Percentiles rank a stretch among this genome's conserved stretches.
These are phyloP conservation scores for Oxyruncus cristatus DNA, from an alignment of 2,113 vertebrate species.

Conservation along the genomic window DNA sequence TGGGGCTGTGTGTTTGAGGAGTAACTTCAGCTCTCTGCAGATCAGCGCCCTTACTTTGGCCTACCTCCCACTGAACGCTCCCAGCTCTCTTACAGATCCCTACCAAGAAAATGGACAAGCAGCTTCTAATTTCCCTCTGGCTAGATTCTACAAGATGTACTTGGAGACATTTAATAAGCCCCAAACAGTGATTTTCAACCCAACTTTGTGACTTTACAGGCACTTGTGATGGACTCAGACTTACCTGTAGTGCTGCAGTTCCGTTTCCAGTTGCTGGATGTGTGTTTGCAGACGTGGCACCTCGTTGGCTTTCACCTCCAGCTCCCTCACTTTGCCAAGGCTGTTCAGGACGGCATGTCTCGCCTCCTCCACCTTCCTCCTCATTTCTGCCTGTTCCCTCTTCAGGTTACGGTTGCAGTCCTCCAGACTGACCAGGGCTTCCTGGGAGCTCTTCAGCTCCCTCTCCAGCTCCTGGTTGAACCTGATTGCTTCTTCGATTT, in stretches of 20 bases:
- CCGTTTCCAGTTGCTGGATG: slow-evolving; percentile 81
- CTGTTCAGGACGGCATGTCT: slow-evolving; percentile 79
- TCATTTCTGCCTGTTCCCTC: slow-evolving; percentile 84
- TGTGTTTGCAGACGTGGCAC: slow-evolving; percentile 80
- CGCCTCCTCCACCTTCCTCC: slow-evolving; percentile 87
- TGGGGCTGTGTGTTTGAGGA: not conserved
- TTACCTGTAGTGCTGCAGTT: slow-evolving; percentile 87
- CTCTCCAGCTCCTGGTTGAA: slow-evolving; percentile 81
- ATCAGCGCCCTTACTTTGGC: not conserved
- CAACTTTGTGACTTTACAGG: not conserved
- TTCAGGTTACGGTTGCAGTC: slow-evolving; percentile 81
- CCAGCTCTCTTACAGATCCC: not conserved
- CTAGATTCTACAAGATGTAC: not conserved
- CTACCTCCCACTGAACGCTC: not conserved
- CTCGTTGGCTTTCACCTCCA: slow-evolving; percentile 82
- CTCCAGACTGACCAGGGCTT: slow-evolving; percentile 75
- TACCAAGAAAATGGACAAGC: not conserved
- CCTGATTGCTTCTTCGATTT: slow-evolving; percentile 79
- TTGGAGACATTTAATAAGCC: not conserved
- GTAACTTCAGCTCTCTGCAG: not conserved
- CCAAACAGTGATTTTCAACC: not conserved
- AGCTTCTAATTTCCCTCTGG: not conserved
- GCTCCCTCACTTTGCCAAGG: slow-evolving; percentile 88
- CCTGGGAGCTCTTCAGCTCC: slow-evolving; percentile 80
- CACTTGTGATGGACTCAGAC: not conserved